A percentile compares a stretch with the other conserved stretches of the same genome.
Evolutionary conservation across 1,140 invertebrate genomes (phyloP).

Genomic region (Zaprionus ornatus): DNA sequence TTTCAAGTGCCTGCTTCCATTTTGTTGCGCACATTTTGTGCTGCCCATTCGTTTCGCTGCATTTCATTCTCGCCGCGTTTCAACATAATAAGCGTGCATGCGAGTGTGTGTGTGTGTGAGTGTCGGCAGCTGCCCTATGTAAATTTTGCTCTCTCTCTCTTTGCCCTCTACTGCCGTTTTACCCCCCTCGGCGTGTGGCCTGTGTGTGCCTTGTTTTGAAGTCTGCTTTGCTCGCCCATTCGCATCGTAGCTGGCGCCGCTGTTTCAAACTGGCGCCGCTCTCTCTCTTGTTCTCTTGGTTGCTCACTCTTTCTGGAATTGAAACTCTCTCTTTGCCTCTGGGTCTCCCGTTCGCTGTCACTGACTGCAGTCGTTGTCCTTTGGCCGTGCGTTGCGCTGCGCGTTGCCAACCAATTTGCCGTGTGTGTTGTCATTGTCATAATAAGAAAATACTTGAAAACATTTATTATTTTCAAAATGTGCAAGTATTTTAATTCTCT

Average conservation of each 20-base stretch:
- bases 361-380: conserved; percentile 75
- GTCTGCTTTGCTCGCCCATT: conserved; percentile 53
- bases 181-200: conserved; percentile 28
- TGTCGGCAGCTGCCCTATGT: conserved; percentile 62
- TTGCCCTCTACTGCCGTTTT: conserved; percentile 10
- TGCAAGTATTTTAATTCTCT: background rate
- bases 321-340: conserved; percentile 1
- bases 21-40: conserved; percentile 71
- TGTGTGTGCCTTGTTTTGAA: conserved; percentile 16
- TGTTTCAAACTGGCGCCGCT: conserved; percentile 34
- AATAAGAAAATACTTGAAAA: conserved; percentile 46
- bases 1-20: conserved; percentile 64
- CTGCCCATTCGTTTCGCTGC: conserved; percentile 75
- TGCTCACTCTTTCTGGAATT: conserved; percentile 9
- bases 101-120: conserved; percentile 14
- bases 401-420: conserved; percentile 69
- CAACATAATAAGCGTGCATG: conserved; percentile 41
- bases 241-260: conserved; percentile 52
- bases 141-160: conserved; percentile 40
- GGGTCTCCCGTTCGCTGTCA: conserved; percentile 37
- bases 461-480: background rate
- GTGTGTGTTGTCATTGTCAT: conserved; percentile 58
- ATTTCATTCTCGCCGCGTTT: conserved; percentile 77
- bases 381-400: conserved; percentile 63
- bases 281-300: background rate